These are phyloP conservation scores for Hemiprocne comata DNA, from an alignment of 2,113 vertebrate species.

Conservation along the genomic window DNA sequence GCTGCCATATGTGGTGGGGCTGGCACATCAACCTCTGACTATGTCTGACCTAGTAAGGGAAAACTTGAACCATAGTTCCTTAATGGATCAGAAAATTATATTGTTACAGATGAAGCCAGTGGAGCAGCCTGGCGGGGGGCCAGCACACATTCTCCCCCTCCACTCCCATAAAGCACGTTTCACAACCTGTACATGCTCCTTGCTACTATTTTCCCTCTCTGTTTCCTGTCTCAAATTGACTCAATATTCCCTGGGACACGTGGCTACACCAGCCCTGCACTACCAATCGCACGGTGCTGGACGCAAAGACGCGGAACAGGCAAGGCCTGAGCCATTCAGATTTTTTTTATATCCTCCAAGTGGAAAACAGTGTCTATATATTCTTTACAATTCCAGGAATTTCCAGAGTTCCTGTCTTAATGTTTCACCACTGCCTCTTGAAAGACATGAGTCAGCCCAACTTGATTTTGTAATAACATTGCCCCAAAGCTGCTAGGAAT, in stretches of 20 bases:
- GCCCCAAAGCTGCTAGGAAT: background rate
- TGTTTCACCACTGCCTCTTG: background rate
- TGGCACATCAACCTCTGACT: background rate
- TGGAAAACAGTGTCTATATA: background rate
- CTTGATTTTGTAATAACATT: background rate
- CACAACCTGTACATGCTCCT: background rate
- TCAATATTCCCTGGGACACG: background rate
- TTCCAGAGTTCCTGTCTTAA: conserved; percentile 31
- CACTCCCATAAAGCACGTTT: conserved; percentile 6
- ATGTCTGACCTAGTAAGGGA: background rate
- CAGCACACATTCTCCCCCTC: background rate
- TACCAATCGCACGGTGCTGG: fast-evolving
- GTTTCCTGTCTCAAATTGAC: conserved; percentile 34
- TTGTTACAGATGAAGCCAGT: background rate
- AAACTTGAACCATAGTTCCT: background rate
- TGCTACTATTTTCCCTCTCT: conserved; percentile 17
- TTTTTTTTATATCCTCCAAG: background rate
- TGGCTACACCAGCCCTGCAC: background rate
- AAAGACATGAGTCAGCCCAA: background rate
- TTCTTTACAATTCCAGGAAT: conserved; percentile 50
- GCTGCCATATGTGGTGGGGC: background rate
- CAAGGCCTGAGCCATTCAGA: background rate
- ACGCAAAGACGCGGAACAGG: background rate
- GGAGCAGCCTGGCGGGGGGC: background rate
- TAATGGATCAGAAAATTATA: background rate